Conservation (phyloP, 2,113 vertebrate genomes). For the Bothrops jararaca region DNA sequence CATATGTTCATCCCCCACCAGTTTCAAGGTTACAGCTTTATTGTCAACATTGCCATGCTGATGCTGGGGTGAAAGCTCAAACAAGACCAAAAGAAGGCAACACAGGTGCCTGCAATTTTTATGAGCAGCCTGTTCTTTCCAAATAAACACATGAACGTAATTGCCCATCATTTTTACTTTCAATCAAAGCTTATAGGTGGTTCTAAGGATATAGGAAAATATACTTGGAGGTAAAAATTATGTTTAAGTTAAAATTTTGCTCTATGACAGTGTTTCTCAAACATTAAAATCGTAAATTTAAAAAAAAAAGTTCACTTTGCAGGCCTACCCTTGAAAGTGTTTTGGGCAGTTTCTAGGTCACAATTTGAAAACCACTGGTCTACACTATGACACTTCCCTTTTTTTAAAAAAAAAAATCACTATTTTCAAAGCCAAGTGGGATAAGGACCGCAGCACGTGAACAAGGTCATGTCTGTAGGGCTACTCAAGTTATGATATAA, state of each 20-base stretch:
- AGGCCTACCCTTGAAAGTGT: not conserved
- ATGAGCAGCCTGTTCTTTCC: not conserved
- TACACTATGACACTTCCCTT: not conserved
- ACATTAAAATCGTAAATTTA: not conserved
- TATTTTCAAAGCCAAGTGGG: not conserved
- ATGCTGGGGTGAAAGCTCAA: not conserved
- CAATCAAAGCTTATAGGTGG: not conserved
- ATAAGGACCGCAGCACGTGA: not conserved
- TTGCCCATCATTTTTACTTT: not conserved
- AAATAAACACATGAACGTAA: not conserved
- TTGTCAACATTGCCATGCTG: not conserved
- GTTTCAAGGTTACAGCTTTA: not conserved
- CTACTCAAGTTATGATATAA: not conserved
- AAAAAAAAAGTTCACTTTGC: not conserved
- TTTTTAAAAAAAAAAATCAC: not conserved
- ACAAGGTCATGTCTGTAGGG: not conserved
- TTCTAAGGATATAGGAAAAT: not conserved
- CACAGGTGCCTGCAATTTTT: not conserved
- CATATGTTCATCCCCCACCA: not conserved
- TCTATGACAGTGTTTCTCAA: not conserved
- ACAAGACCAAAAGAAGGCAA: not conserved
- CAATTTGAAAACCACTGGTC: not conserved
- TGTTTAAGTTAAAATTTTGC: not conserved
- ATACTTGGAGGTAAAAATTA: not conserved
- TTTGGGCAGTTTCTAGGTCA: not conserved